Evolutionary conservation across 1,140 invertebrate species (phyloP), one percentile per base, ranked within the genome.

Genomic region (Drosophila willistoni): DNA sequence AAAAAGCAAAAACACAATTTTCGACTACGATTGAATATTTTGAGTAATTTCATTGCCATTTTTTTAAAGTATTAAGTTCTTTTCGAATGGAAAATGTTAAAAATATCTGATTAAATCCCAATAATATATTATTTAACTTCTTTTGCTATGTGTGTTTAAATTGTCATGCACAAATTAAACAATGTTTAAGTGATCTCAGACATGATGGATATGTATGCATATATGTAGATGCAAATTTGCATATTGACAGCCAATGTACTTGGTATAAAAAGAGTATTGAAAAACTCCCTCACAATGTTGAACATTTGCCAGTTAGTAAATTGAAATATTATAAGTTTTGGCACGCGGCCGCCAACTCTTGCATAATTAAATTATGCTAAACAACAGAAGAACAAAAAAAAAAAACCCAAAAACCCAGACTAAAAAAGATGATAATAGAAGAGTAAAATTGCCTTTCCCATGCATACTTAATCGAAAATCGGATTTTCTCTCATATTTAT

Each of bases 301-400:
- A 87, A 80, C 63, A 39, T 69, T 80, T 87, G 83, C 83, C 83
- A 87, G 84, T 79, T 86, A 55, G 68, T 87, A 83, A 86, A 83
- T 86, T 82, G 77, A 73, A 79, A 77, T 79, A 86, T 87, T 83
- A 71, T 86, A 75, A 86, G 73, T 87, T 87, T 89, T 87, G 83
- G 83, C 83, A 87, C 76, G 82, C 82, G 71, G 79, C 79, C 79
- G 72, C 83, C 83, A 55, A 73, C 67, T 25, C 74, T 89, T 83
- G 76, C 73, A 79, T 87, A 87, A 87, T 87, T 87, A 66, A 83
- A 87, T 87, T 87, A 87, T 68, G 79, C 68, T 55, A 54, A 59
- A 61, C 19, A 77, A 64, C 84, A 51, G n/a, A 44, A 47, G 7
- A 19, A 22, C 10, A 47, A 47, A 7, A 51, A 22, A 22, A 51